Conservation (phyloP, 2,797 vertebrate genomes). For the Parauchenoglanis ngamensis region DNA sequence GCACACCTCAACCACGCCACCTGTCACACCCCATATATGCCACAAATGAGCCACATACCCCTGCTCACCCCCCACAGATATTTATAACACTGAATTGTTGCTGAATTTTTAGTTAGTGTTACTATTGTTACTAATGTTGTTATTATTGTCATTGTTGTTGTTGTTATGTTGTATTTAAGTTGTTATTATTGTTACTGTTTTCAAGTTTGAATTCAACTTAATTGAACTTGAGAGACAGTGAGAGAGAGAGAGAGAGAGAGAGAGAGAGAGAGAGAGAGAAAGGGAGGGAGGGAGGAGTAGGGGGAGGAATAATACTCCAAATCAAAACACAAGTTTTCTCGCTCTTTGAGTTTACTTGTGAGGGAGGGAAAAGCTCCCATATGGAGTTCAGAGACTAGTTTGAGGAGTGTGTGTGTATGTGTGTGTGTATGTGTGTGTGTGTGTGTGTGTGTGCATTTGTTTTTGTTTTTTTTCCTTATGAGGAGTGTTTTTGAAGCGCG, state of each 20-base stretch:
- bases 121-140: neutral
- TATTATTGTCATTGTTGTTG: neutral
- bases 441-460: too few species aligned
- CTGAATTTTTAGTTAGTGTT: neutral
- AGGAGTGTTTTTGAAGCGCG: neutral
- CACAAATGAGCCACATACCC: neutral
- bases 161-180: neutral
- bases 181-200: neutral
- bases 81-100: neutral
- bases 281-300: conserved; percentile 5
- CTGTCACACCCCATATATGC: neutral
- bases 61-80: neutral
- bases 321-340: conserved; percentile 51
- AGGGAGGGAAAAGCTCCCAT: conserved; percentile 22
- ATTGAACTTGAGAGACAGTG: neutral
- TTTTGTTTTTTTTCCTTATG: too few species aligned
- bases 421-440: neutral
- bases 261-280: neutral
- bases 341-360: neutral
- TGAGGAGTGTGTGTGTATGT: conserved; percentile 21
- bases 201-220: neutral
- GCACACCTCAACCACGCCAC: neutral
- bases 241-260: neutral
- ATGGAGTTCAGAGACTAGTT: conserved; percentile 19
- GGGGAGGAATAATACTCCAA: conserved; percentile 34